phyloP scores from a whole-genome alignment of 64 coral and sea anemone species.

The Dendronephthya gigantea region DNA sequence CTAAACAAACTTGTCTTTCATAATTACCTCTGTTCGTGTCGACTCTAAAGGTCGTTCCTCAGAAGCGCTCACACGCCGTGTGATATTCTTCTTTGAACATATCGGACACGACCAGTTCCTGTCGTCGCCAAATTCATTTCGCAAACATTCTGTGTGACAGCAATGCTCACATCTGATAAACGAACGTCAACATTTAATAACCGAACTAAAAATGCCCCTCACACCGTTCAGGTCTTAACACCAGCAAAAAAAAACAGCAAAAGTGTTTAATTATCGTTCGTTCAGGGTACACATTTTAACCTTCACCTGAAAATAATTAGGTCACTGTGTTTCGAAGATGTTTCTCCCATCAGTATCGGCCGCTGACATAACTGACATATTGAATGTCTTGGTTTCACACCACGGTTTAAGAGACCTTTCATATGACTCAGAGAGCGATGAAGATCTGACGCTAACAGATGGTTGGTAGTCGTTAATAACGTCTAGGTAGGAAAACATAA shows the following conservation, averaged over 20 bases:
- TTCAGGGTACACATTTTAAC: too few species aligned
- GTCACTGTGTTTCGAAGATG: constrained; percentile 32
- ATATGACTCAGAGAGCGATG: constrained; percentile 66
- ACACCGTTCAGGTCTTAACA: too few species aligned
- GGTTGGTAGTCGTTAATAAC: constrained; percentile 77
- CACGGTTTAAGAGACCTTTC: constrained; percentile 34
- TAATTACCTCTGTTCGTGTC: not conserved
- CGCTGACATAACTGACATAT: constrained; percentile 57
- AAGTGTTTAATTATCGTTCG: too few species aligned
- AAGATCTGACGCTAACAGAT: constrained; percentile 60
- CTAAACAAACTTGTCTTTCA: not conserved
- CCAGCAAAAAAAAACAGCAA: not conserved
- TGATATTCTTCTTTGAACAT: constrained; percentile 2
- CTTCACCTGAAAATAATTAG: constrained; percentile 42
- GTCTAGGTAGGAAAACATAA: constrained; percentile 37
- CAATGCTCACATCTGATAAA: not conserved
- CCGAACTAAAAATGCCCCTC: too few species aligned
- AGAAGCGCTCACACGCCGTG: not conserved
- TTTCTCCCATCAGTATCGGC: constrained; percentile 27
- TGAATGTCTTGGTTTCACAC: constrained; percentile 31
- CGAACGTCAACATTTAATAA: not conserved
- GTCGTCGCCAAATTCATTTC: not conserved
- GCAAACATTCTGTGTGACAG: not conserved
- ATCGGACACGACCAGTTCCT: not conserved
- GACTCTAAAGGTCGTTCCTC: not conserved